A percentile compares a stretch with the other conserved stretches of the same genome.
Evolutionary conservation across 2,888 invertebrate genomes (phyloP).

Genomic region (Troides helena): DNA sequence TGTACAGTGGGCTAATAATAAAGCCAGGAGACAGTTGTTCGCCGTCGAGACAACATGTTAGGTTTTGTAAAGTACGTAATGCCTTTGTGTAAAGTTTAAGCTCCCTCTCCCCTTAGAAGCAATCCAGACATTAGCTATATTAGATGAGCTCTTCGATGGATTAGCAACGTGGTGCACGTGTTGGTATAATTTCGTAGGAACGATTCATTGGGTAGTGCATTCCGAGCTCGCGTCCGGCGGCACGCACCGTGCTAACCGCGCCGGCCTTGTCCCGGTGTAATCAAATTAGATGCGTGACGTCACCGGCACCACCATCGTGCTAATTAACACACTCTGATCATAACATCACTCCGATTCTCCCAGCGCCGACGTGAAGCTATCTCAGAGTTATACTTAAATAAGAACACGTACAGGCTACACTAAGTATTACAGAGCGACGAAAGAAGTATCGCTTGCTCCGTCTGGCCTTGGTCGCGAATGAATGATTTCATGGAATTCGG

Average conservation of each 20-base stretch:
- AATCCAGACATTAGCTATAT: slow-evolving; percentile 8
- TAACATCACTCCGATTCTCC: slow-evolving; percentile 32
- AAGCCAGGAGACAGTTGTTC: slow-evolving; percentile 44
- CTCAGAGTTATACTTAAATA: slow-evolving; percentile 14
- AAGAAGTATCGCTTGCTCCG: slow-evolving; percentile 11
- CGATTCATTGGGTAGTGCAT: slow-evolving; percentile 25
- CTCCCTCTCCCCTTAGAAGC: slow-evolving; percentile 11
- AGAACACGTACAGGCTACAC: background rate
- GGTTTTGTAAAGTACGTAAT: slow-evolving; percentile 42
- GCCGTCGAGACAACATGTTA: slow-evolving; percentile 46
- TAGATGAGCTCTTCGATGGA: slow-evolving; percentile 11
- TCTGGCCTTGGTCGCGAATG: slow-evolving; percentile 17
- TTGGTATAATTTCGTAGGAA: slow-evolving; percentile 24
- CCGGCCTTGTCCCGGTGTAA: slow-evolving; percentile 65
- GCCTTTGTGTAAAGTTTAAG: slow-evolving; percentile 24
- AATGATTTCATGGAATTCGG: slow-evolving; percentile 16
- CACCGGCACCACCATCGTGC: slow-evolving; percentile 56
- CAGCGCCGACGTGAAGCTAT: slow-evolving; percentile 1
- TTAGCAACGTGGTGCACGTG: slow-evolving; percentile 8
- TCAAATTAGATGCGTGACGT: slow-evolving; percentile 73
- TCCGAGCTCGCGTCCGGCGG: slow-evolving; percentile 24
- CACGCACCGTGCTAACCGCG: slow-evolving; percentile 49
- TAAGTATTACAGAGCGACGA: slow-evolving; percentile 10
- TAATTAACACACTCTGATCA: slow-evolving; percentile 60
- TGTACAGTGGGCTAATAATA: slow-evolving; percentile 40